phyloP scores from a whole-genome alignment of 1,140 invertebrate genomes.

The Delia radicum region DNA sequence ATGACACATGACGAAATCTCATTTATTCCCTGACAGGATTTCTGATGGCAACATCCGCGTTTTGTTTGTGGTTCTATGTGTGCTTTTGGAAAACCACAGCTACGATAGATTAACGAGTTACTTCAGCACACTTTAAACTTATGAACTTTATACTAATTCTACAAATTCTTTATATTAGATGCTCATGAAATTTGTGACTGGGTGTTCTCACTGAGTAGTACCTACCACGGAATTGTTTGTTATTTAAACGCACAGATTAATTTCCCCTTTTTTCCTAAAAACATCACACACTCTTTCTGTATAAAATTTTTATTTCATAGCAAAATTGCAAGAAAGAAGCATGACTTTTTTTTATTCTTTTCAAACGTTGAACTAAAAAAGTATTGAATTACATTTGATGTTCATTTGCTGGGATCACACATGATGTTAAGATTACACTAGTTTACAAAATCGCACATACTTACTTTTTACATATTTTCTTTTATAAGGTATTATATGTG shows the following conservation, averaged over 20 bases:
- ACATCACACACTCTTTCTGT: not conserved
- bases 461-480: no score
- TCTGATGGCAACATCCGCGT: slow-evolving; percentile 9
- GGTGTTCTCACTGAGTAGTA: not conserved
- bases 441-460: no score
- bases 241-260: not conserved
- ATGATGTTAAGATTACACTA: no score
- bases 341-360: not conserved
- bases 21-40: slow-evolving; percentile 14
- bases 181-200: not conserved
- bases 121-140: not conserved
- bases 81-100: not conserved
- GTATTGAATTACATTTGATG: not conserved
- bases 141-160: not conserved
- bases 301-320: no score
- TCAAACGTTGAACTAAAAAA: not conserved
- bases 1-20: slow-evolving; percentile 13
- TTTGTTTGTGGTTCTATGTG: not conserved
- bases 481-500: no score
- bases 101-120: not conserved
- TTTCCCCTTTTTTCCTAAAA: not conserved
- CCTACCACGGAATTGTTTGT: not conserved
- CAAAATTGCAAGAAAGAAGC: not conserved
- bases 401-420: not conserved
- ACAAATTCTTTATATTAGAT: not conserved